A percentile compares a stretch with the other conserved stretches of the same genome.
Conservation (phyloP, 2,888 invertebrate genomes). For the Hypolimnas misippus region DNA sequence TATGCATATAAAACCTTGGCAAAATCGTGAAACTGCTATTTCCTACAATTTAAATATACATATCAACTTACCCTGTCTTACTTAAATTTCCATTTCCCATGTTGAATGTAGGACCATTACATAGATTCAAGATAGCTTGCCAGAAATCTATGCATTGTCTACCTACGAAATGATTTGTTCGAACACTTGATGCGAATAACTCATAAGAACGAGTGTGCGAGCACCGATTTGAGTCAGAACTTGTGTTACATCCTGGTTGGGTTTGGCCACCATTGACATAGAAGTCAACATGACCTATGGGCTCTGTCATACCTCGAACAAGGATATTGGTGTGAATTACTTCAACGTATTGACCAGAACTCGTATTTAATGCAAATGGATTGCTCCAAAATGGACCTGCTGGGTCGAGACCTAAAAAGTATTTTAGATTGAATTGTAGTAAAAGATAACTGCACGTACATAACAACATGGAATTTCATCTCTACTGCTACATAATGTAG, state of each 20-base stretch:
- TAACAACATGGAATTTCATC: no score
- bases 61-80: constrained; percentile 61
- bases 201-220: constrained; percentile 63
- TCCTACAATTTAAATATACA: no score
- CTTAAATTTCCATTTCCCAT: constrained; percentile 60
- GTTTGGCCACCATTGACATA: constrained; percentile 71
- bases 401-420: constrained; percentile 64
- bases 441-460: constrained; percentile 1
- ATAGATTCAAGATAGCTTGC: constrained; percentile 55
- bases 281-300: constrained; percentile 63
- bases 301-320: constrained; percentile 61
- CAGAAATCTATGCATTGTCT: constrained; percentile 53
- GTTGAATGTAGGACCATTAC: constrained; percentile 49
- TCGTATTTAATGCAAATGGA: constrained; percentile 54
- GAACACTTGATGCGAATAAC: constrained; percentile 62
- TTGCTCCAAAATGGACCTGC: constrained; percentile 67
- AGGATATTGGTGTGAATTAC: constrained; percentile 70
- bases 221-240: constrained; percentile 61
- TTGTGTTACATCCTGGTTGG: constrained; percentile 68
- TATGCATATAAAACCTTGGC: no score
- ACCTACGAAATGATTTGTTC: constrained; percentile 58
- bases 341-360: constrained; percentile 64
- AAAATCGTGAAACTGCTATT: no score
- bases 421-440: background rate
- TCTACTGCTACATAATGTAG: background rate